Evolutionary conservation across 2,797 vertebrate genomes (phyloP).

Genomic region (Cuculus canorus): DNA sequence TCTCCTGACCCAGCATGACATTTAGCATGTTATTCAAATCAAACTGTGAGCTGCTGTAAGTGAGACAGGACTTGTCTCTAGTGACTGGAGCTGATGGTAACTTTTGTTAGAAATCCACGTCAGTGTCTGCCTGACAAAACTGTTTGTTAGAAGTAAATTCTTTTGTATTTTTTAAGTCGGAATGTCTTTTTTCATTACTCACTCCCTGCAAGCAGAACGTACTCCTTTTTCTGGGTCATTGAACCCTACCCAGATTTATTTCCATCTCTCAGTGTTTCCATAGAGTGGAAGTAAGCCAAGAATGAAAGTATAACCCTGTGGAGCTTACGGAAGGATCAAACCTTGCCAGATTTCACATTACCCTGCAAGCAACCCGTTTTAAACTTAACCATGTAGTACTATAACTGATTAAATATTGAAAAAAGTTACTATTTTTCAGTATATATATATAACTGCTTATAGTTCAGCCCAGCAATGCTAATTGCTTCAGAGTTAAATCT

Average conservation of each 20-base stretch:
- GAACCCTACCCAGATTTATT: conserved; percentile 9
- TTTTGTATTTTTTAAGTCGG: not conserved
- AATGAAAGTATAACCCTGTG: not conserved
- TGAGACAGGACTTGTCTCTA: not conserved
- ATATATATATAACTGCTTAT: not conserved
- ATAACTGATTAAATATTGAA: not conserved
- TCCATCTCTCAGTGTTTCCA: conserved; percentile 27
- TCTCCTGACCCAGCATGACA: not conserved
- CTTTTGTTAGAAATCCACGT: not conserved
- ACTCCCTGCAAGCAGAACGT: not conserved
- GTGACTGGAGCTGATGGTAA: not conserved
- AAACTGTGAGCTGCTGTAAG: not conserved
- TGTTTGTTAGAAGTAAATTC: not conserved
- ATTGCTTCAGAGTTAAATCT: not conserved
- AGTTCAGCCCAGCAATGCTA: not conserved
- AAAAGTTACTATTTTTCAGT: not conserved
- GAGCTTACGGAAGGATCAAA: not conserved
- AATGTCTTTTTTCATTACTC: not conserved
- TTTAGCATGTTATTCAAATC: not conserved
- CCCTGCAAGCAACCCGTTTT: not conserved
- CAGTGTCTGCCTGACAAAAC: not conserved
- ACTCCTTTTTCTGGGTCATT: conserved; percentile 18
- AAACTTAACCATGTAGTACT: not conserved
- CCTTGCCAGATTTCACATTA: conserved; percentile 1
- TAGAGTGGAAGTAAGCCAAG: not conserved